These are phyloP conservation scores for Dendrocincla fuliginosa DNA, from an alignment of 2,797 vertebrate genomes.

Conservation along the genomic window DNA sequence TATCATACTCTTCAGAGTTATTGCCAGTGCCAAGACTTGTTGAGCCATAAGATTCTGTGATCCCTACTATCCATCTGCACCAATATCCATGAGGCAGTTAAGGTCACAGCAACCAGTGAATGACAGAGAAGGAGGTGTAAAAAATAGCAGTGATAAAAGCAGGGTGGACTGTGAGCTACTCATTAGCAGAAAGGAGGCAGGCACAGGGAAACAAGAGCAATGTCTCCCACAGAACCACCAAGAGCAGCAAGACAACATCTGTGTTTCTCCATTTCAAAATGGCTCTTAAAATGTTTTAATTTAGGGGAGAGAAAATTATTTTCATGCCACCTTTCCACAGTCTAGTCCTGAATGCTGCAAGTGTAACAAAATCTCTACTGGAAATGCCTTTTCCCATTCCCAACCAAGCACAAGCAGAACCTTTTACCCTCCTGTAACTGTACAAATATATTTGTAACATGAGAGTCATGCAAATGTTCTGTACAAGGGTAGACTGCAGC, in stretches of 20 bases:
- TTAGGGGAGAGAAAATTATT: neutral
- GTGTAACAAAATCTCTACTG: neutral
- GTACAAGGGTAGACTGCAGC: neutral
- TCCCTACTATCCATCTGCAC: neutral
- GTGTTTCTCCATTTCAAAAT: neutral
- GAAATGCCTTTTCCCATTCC: neutral
- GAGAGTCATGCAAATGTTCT: neutral
- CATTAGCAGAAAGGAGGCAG: neutral
- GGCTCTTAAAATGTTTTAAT: neutral
- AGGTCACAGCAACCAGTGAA: neutral
- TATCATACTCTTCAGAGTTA: neutral
- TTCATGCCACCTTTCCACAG: neutral
- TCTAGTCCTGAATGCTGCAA: no score
- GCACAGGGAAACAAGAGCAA: neutral
- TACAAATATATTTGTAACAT: neutral
- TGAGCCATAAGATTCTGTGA: neutral
- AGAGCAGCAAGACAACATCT: neutral
- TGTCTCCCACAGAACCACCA: neutral
- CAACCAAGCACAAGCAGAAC: neutral
- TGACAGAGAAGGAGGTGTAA: neutral
- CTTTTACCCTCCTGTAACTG: neutral
- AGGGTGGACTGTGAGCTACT: neutral
- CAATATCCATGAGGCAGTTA: neutral
- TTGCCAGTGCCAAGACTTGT: neutral
- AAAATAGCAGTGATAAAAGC: neutral